phyloP scores from a whole-genome alignment of 2,113 vertebrate species.

The Ammospiza nelsoni region DNA sequence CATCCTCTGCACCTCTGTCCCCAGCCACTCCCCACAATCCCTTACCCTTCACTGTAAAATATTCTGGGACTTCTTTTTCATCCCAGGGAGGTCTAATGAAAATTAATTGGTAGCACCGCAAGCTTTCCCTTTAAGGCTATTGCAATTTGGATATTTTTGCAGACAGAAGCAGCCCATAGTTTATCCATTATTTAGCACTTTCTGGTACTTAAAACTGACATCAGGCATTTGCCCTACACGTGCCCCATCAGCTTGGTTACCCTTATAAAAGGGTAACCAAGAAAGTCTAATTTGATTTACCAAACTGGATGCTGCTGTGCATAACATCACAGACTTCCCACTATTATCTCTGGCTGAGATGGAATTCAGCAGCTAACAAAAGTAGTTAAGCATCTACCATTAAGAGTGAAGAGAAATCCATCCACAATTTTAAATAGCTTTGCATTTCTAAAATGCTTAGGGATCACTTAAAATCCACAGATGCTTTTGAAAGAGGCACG shows the following conservation, averaged over 20 bases:
- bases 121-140: neutral
- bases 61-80: neutral
- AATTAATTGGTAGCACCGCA: neutral
- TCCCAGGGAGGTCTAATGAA: conserved; percentile 10
- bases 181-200: conserved; percentile 17
- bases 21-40: neutral
- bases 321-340: neutral
- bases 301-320: neutral
- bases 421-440: conserved; percentile 55
- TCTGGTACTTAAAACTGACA: neutral
- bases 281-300: conserved; percentile 22
- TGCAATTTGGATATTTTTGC: conserved; percentile 10
- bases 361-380: neutral
- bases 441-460: conserved; percentile 59
- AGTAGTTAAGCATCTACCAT: conserved; percentile 12
- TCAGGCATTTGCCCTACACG: conserved; percentile 22
- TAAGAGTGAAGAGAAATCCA: conserved; percentile 28
- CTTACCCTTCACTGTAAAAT: neutral
- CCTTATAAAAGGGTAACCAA: neutral
- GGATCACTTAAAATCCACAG: conserved; percentile 62
- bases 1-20: neutral
- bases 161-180: neutral
- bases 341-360: neutral
- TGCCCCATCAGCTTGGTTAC: neutral
- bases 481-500: conserved; percentile 26